A percentile compares a stretch with the other conserved stretches of the same genome.
Evolutionary conservation across 1,140 invertebrate genomes (phyloP).

Genomic region (Zophobas morio): DNA sequence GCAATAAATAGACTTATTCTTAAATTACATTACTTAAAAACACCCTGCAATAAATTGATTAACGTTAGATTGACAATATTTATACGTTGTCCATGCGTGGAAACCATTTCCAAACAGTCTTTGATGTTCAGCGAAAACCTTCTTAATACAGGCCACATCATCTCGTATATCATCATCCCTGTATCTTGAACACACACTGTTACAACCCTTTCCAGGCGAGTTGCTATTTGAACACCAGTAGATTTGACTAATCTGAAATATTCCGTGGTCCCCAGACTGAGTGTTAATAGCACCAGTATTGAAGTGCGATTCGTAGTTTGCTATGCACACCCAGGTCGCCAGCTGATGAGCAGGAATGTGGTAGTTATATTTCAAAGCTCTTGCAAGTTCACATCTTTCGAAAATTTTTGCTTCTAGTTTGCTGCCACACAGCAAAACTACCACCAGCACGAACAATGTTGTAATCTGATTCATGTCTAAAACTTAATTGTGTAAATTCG

Average conservation of each 20-base stretch:
- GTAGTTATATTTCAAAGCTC: constrained; percentile 13
- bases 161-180: constrained; percentile 14
- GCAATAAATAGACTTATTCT: no score
- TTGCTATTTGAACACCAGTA: constrained; percentile 32
- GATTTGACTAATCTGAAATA: constrained; percentile 35
- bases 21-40: not conserved
- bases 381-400: constrained; percentile 31
- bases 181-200: constrained; percentile 10
- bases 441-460: no score
- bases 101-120: constrained; percentile 30
- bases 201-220: constrained; percentile 22
- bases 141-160: constrained; percentile 29
- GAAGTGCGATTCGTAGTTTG: constrained; percentile 29
- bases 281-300: constrained; percentile 17
- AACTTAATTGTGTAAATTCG: no score
- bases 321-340: constrained; percentile 31
- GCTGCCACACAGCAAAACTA: no score
- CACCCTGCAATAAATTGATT: constrained; percentile 1
- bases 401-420: constrained; percentile 32
- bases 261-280: constrained; percentile 13
- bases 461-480: no score
- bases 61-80: constrained; percentile 10
- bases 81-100: constrained; percentile 24
- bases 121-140: constrained; percentile 18
- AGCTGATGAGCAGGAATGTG: constrained; percentile 22